phyloP scores from a whole-genome alignment of 2,888 invertebrate genomes.

The Oeneis ivallda region DNA sequence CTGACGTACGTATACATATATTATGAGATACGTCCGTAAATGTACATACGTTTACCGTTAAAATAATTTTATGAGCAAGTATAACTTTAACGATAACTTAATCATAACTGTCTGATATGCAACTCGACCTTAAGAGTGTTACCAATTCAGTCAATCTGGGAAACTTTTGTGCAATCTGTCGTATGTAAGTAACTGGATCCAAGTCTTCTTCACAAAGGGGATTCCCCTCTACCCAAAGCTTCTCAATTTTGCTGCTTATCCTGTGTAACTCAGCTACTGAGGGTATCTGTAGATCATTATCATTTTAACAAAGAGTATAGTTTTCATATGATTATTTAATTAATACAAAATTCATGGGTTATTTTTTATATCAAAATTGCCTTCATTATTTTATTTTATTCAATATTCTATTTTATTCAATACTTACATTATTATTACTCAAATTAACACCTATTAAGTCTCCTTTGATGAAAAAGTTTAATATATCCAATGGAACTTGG shows the following conservation, averaged over 20 bases:
- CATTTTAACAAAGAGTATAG: neutral
- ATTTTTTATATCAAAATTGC: too few species aligned
- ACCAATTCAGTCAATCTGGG: conserved; percentile 69
- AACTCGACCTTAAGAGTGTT: too few species aligned
- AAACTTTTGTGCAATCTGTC: conserved; percentile 60
- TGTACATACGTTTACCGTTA: too few species aligned
- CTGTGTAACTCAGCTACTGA: conserved; percentile 59
- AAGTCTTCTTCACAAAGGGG: conserved; percentile 66
- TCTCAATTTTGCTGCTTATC: conserved; percentile 70
- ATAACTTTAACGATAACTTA: too few species aligned
- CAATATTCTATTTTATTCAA: conserved; percentile 3
- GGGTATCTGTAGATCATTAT: conserved; percentile 50
- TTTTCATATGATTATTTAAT: too few species aligned
- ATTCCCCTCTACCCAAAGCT: conserved; percentile 72
- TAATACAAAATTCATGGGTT: too few species aligned
- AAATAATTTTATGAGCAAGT: neutral
- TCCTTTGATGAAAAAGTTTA: conserved; percentile 74
- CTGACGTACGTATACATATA: too few species aligned
- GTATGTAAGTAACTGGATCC: conserved; percentile 59
- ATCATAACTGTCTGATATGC: too few species aligned
- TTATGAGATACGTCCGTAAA: too few species aligned
- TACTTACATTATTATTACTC: conserved; percentile 69
- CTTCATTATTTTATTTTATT: too few species aligned
- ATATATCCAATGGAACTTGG: conserved; percentile 62
- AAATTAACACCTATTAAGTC: conserved; percentile 64